phyloP scores from a whole-genome alignment of 2,797 vertebrate genomes.

The Craterocephalus amniculus region DNA sequence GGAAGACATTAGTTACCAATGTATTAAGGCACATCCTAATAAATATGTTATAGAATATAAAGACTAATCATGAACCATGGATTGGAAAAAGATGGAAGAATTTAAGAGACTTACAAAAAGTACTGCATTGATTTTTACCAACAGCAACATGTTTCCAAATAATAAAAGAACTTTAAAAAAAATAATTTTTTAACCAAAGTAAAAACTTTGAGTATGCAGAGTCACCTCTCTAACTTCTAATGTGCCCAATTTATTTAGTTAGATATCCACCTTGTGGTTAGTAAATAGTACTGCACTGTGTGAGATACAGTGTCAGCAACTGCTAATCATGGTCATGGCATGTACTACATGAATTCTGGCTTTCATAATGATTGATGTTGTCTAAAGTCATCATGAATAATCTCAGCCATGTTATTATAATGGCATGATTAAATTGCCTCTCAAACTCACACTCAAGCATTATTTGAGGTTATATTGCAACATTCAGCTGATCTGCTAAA shows the following conservation, averaged over 20 bases:
- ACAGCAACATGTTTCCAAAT: not conserved
- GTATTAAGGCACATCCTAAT: not conserved
- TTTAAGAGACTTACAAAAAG: not conserved
- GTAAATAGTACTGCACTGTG: slow-evolving; percentile 35
- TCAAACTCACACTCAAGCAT: not conserved
- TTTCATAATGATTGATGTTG: not conserved
- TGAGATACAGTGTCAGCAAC: not conserved
- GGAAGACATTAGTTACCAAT: not conserved
- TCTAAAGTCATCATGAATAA: not conserved
- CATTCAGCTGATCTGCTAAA: not conserved
- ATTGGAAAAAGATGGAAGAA: not conserved
- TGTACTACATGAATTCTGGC: not conserved
- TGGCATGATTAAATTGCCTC: not conserved
- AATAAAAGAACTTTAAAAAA: not conserved
- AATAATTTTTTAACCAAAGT: not conserved
- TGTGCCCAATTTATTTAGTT: slow-evolving; percentile 45
- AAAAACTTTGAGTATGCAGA: not conserved
- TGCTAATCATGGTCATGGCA: not conserved
- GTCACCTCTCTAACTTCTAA: not conserved
- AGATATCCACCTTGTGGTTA: slow-evolving; percentile 74
- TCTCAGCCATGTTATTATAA: not conserved
- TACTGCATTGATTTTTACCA: too few species aligned
- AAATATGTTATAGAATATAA: not conserved
- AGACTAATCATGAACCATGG: not conserved
- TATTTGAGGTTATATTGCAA: not conserved